Base-by-base conservation (phyloP, 1,140 invertebrate species). In the Yoshiicerus persimilis region DNA sequence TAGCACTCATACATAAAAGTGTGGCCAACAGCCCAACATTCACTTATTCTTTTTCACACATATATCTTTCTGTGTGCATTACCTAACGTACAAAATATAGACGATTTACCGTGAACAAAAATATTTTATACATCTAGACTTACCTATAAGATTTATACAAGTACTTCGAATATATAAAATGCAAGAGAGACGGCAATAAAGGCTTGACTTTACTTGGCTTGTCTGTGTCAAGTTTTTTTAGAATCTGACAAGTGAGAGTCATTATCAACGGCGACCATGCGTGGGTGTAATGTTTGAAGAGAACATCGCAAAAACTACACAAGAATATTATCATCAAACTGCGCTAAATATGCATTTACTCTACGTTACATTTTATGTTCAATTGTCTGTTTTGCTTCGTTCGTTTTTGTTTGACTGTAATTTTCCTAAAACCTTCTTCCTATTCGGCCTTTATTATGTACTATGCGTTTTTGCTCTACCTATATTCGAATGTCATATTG, bases 191-290 rank as follows among this genome's bases (percentile, higher is more conserved):
- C 62, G n/a, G n/a, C 30, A 80, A 80, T 32, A 80, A 80, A 80
- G 32, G 75, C 8, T 38, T 36, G 32, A 13, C 30, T 10, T 23
- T 9, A 23, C 25, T 80, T 80, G 75, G 75, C 70, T 80, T 36
- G 16, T 23, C 75, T 80, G 23, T 80, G 75, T 38, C 23, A 80
- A 38, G 34, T 34, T 80, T 80, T 64, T 80, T 80, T 80, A 80
- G 75, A 4, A 36, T 32, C 75, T 36, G 75, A 80, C 75, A 80
- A 80, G 75, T 80, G 38, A 84, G 38, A 84, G 83, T 84, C 38
- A 84, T 84, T 84, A 84, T 62, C 83, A 47, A 47, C 38, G 83
- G 83, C 39, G 83, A 39, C 32, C 83, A 84, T 84, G 83, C 83
- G 83, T 84, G 83, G 83, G 83, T 62, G 83, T 84, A 25, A 84